phyloP scores from a whole-genome alignment of 2,113 vertebrate genomes.

The Campylomormyrus numenius region DNA sequence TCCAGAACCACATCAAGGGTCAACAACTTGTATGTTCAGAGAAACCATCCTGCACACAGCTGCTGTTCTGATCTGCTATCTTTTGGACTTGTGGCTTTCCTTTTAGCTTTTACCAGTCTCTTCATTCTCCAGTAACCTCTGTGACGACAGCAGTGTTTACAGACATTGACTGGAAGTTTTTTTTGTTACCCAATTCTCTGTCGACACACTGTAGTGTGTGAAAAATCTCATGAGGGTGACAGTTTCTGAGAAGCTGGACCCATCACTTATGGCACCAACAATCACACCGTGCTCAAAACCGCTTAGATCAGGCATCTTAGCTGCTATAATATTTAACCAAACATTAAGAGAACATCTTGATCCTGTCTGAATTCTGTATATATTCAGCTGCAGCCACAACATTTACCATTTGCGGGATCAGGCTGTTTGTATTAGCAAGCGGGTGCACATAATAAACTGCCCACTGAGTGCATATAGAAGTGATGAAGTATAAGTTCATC shows the following conservation, averaged over 20 bases:
- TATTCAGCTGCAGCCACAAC: neutral
- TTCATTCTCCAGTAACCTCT: neutral
- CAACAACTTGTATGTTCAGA: neutral
- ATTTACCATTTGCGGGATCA: neutral
- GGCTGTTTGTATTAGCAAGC: neutral
- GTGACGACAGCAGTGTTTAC: neutral
- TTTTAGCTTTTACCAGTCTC: neutral
- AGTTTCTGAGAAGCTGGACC: neutral
- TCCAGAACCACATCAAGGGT: neutral
- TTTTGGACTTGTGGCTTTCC: neutral
- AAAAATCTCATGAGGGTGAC: neutral
- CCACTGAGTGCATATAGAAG: neutral
- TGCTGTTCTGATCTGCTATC: neutral
- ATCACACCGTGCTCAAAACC: neutral
- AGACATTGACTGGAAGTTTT: neutral
- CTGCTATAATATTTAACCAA: neutral
- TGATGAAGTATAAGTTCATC: neutral
- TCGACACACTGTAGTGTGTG: neutral
- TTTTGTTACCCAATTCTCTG: neutral
- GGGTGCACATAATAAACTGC: neutral
- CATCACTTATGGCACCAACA: neutral
- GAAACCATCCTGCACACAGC: neutral
- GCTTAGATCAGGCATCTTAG: neutral
- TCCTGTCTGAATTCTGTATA: neutral
- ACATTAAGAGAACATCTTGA: neutral